These are phyloP conservation scores for Serranus cabrilla DNA, from an alignment of 2,797 vertebrate species.

Conservation along the genomic window DNA sequence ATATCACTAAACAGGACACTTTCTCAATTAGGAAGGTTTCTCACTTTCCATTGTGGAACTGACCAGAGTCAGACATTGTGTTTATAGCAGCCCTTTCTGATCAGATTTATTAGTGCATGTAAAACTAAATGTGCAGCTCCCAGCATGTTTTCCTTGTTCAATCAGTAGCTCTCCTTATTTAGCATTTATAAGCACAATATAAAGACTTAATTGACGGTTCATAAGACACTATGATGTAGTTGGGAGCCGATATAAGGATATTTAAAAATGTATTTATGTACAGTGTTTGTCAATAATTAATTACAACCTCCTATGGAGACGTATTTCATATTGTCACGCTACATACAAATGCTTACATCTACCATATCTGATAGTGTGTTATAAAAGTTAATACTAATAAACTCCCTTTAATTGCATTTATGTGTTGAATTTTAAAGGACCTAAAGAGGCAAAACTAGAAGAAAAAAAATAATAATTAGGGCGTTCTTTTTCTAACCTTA, in stretches of 20 bases:
- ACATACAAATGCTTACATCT: background rate
- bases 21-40: constrained; percentile 59
- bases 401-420: background rate
- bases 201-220: background rate
- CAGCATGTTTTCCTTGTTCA: background rate
- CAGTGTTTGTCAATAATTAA: background rate
- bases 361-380: background rate
- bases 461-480: too few species aligned
- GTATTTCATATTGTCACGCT: background rate
- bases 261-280: background rate
- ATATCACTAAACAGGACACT: constrained; percentile 79
- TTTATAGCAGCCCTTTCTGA: background rate
- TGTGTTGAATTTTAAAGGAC: too few species aligned
- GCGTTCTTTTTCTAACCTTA: too few species aligned
- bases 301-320: background rate
- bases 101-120: constrained; percentile 3
- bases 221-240: background rate
- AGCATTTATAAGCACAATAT: background rate
- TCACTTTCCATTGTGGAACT: constrained; percentile 46
- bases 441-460: too few species aligned
- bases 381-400: background rate
- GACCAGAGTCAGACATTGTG: background rate
- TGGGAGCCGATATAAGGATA: background rate
- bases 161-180: background rate
- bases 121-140: background rate